phyloP scores from a whole-genome alignment of 1,140 invertebrate species.

The Streblospio benedicti region DNA sequence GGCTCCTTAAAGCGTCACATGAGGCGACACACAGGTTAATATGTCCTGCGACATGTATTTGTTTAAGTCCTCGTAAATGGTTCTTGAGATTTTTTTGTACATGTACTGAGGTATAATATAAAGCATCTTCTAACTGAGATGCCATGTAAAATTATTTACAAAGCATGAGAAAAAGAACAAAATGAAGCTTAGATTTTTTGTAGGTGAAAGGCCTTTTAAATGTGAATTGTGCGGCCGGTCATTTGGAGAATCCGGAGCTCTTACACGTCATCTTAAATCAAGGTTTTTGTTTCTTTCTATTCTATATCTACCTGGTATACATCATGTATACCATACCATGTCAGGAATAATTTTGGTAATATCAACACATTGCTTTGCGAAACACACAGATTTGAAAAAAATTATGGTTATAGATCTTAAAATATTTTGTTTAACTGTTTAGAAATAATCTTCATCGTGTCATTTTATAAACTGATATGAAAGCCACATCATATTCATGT shows the following conservation, averaged over 20 bases:
- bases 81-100: slow-evolving; percentile 2
- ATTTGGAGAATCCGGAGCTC: slow-evolving; percentile 43
- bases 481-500: neutral
- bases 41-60: neutral
- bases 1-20: slow-evolving; percentile 39
- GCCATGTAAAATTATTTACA: neutral
- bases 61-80: neutral
- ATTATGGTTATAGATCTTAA: slow-evolving; percentile 1
- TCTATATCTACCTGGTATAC: neutral
- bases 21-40: slow-evolving; percentile 40
- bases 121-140: neutral
- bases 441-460: neutral
- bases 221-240: slow-evolving; percentile 37
- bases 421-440: neutral
- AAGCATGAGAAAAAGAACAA: neutral
- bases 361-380: too few species aligned
- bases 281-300: slow-evolving; percentile 23
- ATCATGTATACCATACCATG: neutral
- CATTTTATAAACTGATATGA: neutral
- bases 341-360: too few species aligned
- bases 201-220: slow-evolving; percentile 39
- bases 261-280: slow-evolving; percentile 39
- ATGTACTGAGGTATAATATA: neutral
- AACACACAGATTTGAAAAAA: neutral
- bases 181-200: neutral